phyloP scores from a whole-genome alignment of 2,797 vertebrate genomes.

The Sus cebifrons region DNA sequence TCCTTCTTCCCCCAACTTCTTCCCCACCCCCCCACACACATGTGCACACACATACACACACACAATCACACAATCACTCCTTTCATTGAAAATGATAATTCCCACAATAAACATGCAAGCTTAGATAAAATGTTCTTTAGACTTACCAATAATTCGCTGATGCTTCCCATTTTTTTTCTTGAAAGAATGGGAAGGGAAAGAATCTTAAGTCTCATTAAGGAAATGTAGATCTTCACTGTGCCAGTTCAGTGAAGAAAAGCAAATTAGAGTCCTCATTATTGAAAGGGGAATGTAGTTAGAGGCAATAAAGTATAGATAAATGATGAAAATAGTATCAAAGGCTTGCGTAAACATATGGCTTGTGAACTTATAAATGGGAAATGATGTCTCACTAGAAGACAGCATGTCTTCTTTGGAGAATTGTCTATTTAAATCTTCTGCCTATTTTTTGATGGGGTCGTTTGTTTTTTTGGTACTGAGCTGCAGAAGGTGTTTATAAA shows the following conservation, averaged over 20 bases:
- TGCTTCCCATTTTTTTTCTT: not conserved
- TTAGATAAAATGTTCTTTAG: slow-evolving; percentile 19
- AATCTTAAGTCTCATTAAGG: slow-evolving; percentile 24
- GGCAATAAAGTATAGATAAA: slow-evolving; percentile 18
- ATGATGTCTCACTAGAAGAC: not conserved
- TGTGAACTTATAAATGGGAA: not conserved
- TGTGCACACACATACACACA: not conserved
- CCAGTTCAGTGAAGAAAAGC: not conserved
- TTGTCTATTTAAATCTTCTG: too few relatives aligned
- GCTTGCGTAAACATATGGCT: not conserved
- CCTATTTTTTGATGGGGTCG: too few relatives aligned
- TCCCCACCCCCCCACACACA: not conserved
- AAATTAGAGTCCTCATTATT: not conserved
- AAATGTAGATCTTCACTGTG: not conserved
- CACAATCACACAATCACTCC: not conserved
- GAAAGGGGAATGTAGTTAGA: slow-evolving; percentile 47
- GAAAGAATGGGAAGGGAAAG: not conserved
- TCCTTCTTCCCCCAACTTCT: not conserved
- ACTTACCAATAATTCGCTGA: not conserved
- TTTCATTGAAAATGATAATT: not conserved
- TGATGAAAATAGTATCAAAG: slow-evolving; percentile 33
- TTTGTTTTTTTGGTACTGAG: too few relatives aligned
- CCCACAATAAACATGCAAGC: not conserved
- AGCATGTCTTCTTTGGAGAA: not conserved
- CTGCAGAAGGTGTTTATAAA: too few relatives aligned